Evolutionary conservation across 2,797 vertebrate genomes (phyloP), one percentile per base, ranked within the genome.

Genomic region (Carcharodon carcharias): DNA sequence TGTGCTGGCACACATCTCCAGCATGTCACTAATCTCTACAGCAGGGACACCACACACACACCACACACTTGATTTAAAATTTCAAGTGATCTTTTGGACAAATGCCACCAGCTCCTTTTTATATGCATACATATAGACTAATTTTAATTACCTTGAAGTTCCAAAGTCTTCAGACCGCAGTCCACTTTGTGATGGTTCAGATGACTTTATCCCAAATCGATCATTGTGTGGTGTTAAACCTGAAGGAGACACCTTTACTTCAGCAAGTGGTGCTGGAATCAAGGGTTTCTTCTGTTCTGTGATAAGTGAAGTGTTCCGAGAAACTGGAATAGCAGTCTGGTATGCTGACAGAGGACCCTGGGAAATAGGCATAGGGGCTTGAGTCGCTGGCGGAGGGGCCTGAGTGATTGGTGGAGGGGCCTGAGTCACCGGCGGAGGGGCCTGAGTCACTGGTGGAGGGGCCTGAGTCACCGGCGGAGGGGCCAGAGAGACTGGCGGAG

Each of bases 141-240:
- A 35, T 77, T 95, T 77, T 77, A 96, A 97, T 97, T 97, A 99
- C 99, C 98, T 97, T 97, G 98, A 97, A 71, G 98, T 98, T 97
- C 98, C 97, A 69, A 98, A 97, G 35, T 97, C 98, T 97, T 98
- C 98, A 97, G 98, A 98, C 96, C 97, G 98, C 65, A 98, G 97
- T 96, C 97, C 98, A 95, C 94, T 50, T 77, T 95, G 69, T 1
- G 69, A 73, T 40, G 50, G 69, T 18, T 56, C 94, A 77, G 94
- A 56, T 95, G 94, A 45, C 50, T 58, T 95, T 73, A 56, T 54
- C 94, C 94, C 94, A 95, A 95, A 73, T 71, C 54, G 94, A 77
- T 50, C 58, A 77, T 95, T 31, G 5, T 31, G 54, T 77, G 69
- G 28, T 21, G 50, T 95, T 71, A 16, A 73, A 95, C 69, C 50